Conservation (phyloP, 2,888 invertebrate genomes). For the Acleris sparsana region DNA sequence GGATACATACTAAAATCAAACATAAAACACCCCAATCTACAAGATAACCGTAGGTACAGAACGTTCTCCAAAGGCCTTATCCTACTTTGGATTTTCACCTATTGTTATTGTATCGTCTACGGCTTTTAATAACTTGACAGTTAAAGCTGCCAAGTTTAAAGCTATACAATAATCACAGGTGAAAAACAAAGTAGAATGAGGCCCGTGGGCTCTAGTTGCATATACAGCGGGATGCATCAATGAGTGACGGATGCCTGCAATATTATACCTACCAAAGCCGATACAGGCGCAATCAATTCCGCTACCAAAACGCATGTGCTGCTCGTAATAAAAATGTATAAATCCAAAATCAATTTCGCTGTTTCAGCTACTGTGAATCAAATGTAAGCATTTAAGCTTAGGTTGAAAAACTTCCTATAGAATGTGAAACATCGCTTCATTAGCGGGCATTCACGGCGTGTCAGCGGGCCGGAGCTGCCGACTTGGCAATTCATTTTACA, state of each 20-base stretch:
- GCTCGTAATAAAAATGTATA: constrained; percentile 3
- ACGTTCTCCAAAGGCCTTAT: no score
- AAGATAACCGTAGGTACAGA: no score
- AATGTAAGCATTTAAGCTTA: constrained; percentile 38
- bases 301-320: not conserved
- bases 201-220: no score
- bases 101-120: no score
- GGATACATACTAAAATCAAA: no score
- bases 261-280: constrained; percentile 2
- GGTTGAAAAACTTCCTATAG: constrained; percentile 58
- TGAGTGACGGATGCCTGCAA: not conserved
- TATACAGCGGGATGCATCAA: no score
- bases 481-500: constrained; percentile 61
- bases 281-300: not conserved
- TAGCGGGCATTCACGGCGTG: constrained; percentile 65
- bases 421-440: constrained; percentile 67
- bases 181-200: no score
- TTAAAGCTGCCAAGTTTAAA: no score
- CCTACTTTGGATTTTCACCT: no score
- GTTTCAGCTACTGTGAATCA: constrained; percentile 25
- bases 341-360: constrained; percentile 20
- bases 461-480: constrained; percentile 54
- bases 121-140: no score
- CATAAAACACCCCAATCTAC: no score
- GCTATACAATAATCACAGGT: no score